Evolutionary conservation across 2,113 vertebrate genomes (phyloP), one percentile per base, ranked within the genome.

Genomic region (Limanda limanda): DNA sequence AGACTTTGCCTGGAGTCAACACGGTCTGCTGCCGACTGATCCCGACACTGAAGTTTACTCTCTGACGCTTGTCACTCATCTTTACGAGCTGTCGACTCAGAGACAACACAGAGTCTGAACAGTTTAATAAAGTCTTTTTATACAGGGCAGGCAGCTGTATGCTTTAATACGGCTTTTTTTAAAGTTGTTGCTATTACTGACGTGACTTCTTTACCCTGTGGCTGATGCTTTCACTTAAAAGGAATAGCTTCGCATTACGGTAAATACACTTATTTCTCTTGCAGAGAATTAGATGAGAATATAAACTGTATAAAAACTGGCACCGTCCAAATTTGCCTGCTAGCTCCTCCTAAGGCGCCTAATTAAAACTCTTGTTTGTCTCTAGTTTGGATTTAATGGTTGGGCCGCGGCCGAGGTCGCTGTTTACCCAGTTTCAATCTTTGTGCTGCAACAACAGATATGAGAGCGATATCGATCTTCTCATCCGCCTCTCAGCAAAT

Each of bases 51-150:
- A 74, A 51, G 18, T 56, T 56, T 18, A 51, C 63, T 63, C 56
- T 67, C 35, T 5, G n/a, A 71, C 66, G 68, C 55, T 68, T 71
- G 82, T 79, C 86, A 84, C 51, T 88, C 80, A 76, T 82, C 57
- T 60, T 83, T 55, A 71, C 24, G 57, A 79, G 61, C 55, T 57
- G 74, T 83, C 82, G 76, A 24, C 76, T 69, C 45, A 10, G 37
- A 71, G 74, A 77, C 70, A 71, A 64, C 72, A 70, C 20, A 0
- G 8, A 82, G 60, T 58, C 58, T 48, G 48, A 69, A 61, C 60
- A 35, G 40, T 71, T 69, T 56, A 52, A 68, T 66, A 58, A 81
- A 9, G 21, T 56, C 8, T 47, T 74, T 71, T 67, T 27, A 45
- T 60, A 71, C 68, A 31, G 18, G 17, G 7, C n/a, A 37, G 47